Evolutionary conservation across 2,113 vertebrate species (phyloP), one percentile per base, ranked within the genome.

Genomic region (Aldabrachelys gigantea): DNA sequence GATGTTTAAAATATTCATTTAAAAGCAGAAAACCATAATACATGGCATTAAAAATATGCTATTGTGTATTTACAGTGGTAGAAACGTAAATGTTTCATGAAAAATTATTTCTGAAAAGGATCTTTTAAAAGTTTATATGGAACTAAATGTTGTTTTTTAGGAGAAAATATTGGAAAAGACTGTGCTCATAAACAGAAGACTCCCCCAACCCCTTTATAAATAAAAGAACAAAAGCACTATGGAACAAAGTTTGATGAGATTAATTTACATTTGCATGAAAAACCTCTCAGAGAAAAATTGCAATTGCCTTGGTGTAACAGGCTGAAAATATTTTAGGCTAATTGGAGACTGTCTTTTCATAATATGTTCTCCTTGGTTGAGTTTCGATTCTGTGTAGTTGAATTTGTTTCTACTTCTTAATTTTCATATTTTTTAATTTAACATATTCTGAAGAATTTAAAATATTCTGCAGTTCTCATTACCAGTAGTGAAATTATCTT

Each of bases 401-500:
- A 80, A 96, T 95, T 96, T 83, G 91, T 93, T 91, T 88, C 83
- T 92, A 5, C 56, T 56, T 94, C 75, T 95, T 87, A 85, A 53
- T 96, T 95, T 94, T 31, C 56, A 95, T 91, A 86, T n/a, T 90
- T 78, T 86, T 25, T 8, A 83, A 88, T 81, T 56, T 27, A 93
- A 4, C 1, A 3, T 97, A 97, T 91, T 96, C 76, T 82, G 57
- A 95, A 82, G 57, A 91, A 94, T 41, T 22, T 62, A 82, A 96
- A 95, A 56, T 76, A 75, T 94, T 94, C 53, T 85, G 50, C 86
- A 93, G 1, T 88, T 95, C 29, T 82, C 84, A 86, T 89, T 96
- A 94, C 49, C 29, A 38, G 22, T 90, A 93, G 21, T 93, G 80
- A 94, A 96, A 96, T 95, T 94, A 49, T 83, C 14, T 96, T 88